phyloP scores from a whole-genome alignment of 1,140 invertebrate species.

The Pemphigus obesinymphae region DNA sequence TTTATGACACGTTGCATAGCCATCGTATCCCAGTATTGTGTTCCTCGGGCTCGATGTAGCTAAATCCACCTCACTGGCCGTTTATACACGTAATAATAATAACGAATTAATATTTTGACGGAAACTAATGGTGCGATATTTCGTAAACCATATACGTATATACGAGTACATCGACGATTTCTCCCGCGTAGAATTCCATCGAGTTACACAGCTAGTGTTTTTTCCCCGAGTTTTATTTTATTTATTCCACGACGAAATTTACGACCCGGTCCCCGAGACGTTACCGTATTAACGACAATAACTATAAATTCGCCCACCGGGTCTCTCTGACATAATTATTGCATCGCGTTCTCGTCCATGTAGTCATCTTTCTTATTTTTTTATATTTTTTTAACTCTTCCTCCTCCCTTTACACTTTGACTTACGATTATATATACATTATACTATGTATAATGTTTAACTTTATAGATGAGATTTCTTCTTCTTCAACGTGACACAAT shows the following conservation, averaged over 20 bases:
- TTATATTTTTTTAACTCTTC: background rate
- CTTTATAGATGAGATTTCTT: background rate
- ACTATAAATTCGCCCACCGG: constrained; percentile 39
- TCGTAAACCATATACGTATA: background rate
- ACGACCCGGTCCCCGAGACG: constrained; percentile 12
- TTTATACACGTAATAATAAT: background rate
- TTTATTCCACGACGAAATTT: constrained; percentile 34
- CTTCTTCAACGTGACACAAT: background rate
- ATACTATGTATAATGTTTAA: background rate
- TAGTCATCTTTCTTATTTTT: background rate
- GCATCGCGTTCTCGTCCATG: constrained; percentile 2
- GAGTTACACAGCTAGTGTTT: no score
- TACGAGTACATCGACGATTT: background rate
- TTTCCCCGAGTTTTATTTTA: constrained; percentile 5
- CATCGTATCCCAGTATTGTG: background rate
- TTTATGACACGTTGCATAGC: background rate
- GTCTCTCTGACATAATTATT: constrained; percentile 37
- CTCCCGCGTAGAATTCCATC: background rate
- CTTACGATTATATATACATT: no score
- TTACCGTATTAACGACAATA: constrained; percentile 32
- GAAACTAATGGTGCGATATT: background rate
- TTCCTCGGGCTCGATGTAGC: background rate
- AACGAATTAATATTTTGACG: background rate
- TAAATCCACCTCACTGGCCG: background rate
- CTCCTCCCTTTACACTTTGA: background rate